Evolutionary conservation across 64 coral and sea anemone species (phyloP), one percentile per base, ranked within the genome.

Genomic region (Pachyseris speciosa): DNA sequence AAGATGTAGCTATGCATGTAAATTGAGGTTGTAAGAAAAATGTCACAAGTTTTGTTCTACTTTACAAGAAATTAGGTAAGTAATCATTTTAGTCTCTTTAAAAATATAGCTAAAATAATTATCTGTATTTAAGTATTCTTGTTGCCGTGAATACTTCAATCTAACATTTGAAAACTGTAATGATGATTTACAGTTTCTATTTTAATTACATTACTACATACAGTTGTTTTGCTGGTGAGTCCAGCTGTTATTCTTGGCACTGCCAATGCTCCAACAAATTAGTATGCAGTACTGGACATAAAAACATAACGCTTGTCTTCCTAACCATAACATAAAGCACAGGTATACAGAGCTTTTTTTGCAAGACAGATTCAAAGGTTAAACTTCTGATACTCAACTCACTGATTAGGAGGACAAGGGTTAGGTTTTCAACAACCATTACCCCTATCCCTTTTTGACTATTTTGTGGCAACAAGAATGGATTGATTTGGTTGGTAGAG

Each of bases 101-200:
- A 81, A 81, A 81, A 81, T 81, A 81, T 63, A 81, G 77, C 77
- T 81, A 81, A 81, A 81, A 81, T 81, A 81, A 81, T 79, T 79
- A 79, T 81, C 53, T 81, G 77, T 59, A 51, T 42, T 76, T 76
- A 31, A 49, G 73, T 76, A 44, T 76, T 31, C 28, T 28, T 50
- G 43, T 76, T 76, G 47, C 73, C 43, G 1, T 50, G 44, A 76
- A 76, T 51, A 76, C 16, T n/a, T 0, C 47, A 38, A 22, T 58
- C 15, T 22, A 40, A 58, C 38, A n/a, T 61, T 37, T 60, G 9
- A 37, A 27, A 7, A 61, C 45, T 80, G 32, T 80, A 52, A 80
- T 59, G 37, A 58, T 9, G 8, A 29, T 5, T 34, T 71, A 40
- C 67, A 71, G 67, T 32, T 39, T 37, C 19, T 37, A 68, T 68